phyloP scores from a whole-genome alignment of 2,888 invertebrate species.

The Furcula furcula region DNA sequence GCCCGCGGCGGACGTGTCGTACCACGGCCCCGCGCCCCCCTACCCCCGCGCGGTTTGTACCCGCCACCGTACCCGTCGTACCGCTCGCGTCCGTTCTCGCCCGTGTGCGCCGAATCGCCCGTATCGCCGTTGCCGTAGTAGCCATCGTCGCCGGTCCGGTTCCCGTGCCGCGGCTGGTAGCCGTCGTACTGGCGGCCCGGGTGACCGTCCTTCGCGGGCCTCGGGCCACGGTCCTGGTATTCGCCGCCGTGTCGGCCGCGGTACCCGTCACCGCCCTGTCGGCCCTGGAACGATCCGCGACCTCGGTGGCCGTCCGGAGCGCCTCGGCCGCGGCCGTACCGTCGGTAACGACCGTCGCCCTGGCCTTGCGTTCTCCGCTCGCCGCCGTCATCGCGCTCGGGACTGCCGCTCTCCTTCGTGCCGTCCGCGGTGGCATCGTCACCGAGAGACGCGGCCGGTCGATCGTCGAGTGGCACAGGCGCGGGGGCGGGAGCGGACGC shows the following conservation, averaged over 20 bases:
- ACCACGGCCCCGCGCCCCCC: constrained; percentile 58
- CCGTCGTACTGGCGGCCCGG: constrained; percentile 59
- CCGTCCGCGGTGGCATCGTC: constrained; percentile 54
- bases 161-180: constrained; percentile 57
- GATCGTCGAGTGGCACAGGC: constrained; percentile 35
- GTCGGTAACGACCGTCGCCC: constrained; percentile 62
- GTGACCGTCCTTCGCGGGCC: constrained; percentile 59
- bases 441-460: constrained; percentile 34
- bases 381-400: constrained; percentile 55
- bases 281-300: constrained; percentile 56
- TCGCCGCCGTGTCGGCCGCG: constrained; percentile 53
- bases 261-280: constrained; percentile 57
- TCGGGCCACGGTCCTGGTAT: constrained; percentile 56
- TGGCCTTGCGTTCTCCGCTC: constrained; percentile 65
- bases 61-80: constrained; percentile 79
- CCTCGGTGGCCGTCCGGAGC: constrained; percentile 70
- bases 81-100: constrained; percentile 74
- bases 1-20: constrained; percentile 47
- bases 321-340: constrained; percentile 62
- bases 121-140: constrained; percentile 70
- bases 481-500: constrained; percentile 16
- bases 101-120: constrained; percentile 65
- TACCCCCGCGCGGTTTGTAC: constrained; percentile 79
- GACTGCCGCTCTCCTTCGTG: constrained; percentile 57
- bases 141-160: constrained; percentile 50